These are phyloP conservation scores for Xestia c-nigrum DNA, from an alignment of 2,888 invertebrate species.

Conservation along the genomic window DNA sequence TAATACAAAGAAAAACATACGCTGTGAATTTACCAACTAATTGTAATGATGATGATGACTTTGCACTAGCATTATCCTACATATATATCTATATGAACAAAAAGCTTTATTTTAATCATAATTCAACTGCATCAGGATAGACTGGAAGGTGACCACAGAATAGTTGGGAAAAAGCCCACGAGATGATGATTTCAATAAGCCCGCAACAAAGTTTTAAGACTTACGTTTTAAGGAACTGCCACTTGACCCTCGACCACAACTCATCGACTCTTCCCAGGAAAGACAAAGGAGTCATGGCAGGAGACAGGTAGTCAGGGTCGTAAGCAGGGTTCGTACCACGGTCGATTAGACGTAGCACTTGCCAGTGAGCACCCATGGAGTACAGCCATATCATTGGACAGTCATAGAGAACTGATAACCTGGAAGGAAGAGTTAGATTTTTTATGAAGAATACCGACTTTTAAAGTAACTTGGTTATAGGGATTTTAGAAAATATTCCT, in stretches of 20 bases:
- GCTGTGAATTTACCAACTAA: too few relatives aligned
- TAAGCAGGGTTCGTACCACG: constrained; percentile 74
- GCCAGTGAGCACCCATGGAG: constrained; percentile 75
- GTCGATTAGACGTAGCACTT: constrained; percentile 71
- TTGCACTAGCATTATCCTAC: not conserved
- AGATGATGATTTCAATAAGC: not conserved
- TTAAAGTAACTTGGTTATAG: not conserved
- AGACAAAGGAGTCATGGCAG: constrained; percentile 66
- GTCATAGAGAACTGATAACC: constrained; percentile 71
- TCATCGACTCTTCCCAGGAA: constrained; percentile 68
- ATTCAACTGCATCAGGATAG: not conserved
- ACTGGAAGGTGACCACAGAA: not conserved
- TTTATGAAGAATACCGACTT: not conserved
- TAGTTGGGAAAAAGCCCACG: not conserved
- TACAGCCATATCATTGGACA: constrained; percentile 76
- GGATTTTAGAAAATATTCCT: not conserved
- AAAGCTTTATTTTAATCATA: not conserved
- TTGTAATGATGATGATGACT: too few relatives aligned
- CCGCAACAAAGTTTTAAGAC: not conserved
- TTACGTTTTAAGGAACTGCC: constrained; percentile 67
- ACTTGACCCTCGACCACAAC: constrained; percentile 66
- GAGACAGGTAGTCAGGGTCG: constrained; percentile 65
- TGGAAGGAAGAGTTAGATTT: constrained; percentile 46
- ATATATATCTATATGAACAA: not conserved
- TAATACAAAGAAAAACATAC: too few relatives aligned